Conservation (phyloP, 1,140 invertebrate genomes). For the Cardiocondyla obscurior region DNA sequence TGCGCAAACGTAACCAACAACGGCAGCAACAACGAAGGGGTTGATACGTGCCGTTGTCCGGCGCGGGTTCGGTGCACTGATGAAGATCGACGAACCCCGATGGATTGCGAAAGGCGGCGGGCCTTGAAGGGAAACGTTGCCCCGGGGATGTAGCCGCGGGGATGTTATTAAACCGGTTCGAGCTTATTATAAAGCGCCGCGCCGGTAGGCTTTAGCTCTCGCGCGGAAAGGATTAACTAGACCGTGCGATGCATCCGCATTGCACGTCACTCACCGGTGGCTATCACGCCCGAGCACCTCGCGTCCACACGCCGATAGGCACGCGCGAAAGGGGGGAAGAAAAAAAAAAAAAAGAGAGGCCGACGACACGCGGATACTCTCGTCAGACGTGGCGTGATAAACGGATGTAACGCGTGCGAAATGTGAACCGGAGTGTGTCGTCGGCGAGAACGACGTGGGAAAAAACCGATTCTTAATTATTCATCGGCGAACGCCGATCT, state of each 20-base stretch:
- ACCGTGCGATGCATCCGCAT: slow-evolving; percentile 60
- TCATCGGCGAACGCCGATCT: slow-evolving; percentile 41
- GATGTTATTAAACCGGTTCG: slow-evolving; percentile 47
- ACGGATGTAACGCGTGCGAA: slow-evolving; percentile 43
- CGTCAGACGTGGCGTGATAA: slow-evolving; percentile 6
- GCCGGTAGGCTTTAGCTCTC: slow-evolving; percentile 34
- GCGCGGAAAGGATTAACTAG: slow-evolving; percentile 63
- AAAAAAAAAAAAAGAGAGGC: background rate
- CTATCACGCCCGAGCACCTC: slow-evolving; percentile 37
- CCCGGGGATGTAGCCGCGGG: background rate
- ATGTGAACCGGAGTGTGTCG: slow-evolving; percentile 38
- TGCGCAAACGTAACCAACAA: background rate
- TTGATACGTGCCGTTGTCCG: slow-evolving; percentile 10
- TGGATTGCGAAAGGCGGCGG: slow-evolving; percentile 19
- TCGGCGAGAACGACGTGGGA: background rate
- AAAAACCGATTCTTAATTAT: slow-evolving; percentile 30
- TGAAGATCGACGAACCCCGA: slow-evolving; percentile 50
- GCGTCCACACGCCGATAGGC: slow-evolving; percentile 24
- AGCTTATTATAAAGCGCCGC: slow-evolving; percentile 51
- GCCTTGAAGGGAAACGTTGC: slow-evolving; percentile 53
- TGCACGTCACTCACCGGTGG: slow-evolving; percentile 42
- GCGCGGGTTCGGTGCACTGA: slow-evolving; percentile 32
- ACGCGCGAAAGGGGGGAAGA: background rate
- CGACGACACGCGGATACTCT: slow-evolving; percentile 23
- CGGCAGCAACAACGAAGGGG: background rate